phyloP scores from a whole-genome alignment of 2,888 invertebrate genomes.

The Zygaena filipendulae region DNA sequence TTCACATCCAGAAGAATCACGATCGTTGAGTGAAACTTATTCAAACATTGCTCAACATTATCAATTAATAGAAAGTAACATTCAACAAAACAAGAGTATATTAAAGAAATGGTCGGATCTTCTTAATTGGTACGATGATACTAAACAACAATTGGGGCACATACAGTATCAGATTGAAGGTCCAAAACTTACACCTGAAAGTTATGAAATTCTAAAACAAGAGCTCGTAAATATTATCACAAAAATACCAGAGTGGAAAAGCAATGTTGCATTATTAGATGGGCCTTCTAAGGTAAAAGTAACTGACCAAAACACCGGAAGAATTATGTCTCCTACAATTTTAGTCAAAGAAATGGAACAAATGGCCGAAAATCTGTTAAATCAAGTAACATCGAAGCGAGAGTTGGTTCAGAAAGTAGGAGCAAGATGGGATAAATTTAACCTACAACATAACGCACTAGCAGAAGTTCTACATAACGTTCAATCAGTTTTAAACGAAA shows the following conservation, averaged over 20 bases:
- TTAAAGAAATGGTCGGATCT: conserved; percentile 88
- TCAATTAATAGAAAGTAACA: conserved; percentile 77
- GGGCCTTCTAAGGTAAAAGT: conserved; percentile 75
- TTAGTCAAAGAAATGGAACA: conserved; percentile 79
- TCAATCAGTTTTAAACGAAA: conserved; percentile 65
- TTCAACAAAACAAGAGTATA: conserved; percentile 78
- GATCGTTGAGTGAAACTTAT: conserved; percentile 79
- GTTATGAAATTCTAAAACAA: conserved; percentile 73
- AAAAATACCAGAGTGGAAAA: conserved; percentile 77
- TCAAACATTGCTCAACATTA: conserved; percentile 81
- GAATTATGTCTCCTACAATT: conserved; percentile 77
- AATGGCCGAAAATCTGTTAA: conserved; percentile 73
- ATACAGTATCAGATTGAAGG: conserved; percentile 84
- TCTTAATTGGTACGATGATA: conserved; percentile 83
- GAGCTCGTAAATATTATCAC: conserved; percentile 77
- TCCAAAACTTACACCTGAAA: conserved; percentile 76
- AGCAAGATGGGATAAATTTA: conserved; percentile 82
- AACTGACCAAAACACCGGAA: conserved; percentile 75
- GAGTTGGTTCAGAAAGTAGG: conserved; percentile 77
- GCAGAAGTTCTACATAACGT: conserved; percentile 72
- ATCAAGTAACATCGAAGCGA: conserved; percentile 74
- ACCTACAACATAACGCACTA: conserved; percentile 76
- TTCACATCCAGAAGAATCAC: conserved; percentile 79
- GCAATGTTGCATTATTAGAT: conserved; percentile 74
- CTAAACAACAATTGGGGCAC: conserved; percentile 81